A percentile compares a stretch with the other conserved stretches of the same genome.
These are phyloP conservation scores for Melipona beecheii DNA, from an alignment of 2,888 invertebrate species.

Conservation along the genomic window DNA sequence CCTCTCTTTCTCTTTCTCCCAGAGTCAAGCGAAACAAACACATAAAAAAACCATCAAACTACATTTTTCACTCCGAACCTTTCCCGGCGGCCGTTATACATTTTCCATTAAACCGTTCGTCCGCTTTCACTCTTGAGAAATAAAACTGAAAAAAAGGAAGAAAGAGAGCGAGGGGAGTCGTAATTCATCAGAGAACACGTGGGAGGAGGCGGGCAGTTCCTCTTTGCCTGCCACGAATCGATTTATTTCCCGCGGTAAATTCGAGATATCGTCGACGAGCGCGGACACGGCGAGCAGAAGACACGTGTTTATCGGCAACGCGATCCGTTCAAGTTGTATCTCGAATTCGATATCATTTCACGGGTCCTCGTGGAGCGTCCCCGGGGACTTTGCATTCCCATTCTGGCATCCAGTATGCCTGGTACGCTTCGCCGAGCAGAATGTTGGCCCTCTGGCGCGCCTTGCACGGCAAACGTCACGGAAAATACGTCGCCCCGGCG, in stretches of 20 bases:
- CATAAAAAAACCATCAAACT: slow-evolving; percentile 7
- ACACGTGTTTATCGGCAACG: slow-evolving; percentile 37
- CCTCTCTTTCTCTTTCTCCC: not conserved
- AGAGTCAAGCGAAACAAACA: not conserved
- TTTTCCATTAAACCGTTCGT: slow-evolving; percentile 36
- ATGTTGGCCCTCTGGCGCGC: slow-evolving; percentile 38
- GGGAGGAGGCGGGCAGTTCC: not conserved
- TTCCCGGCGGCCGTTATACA: slow-evolving; percentile 19
- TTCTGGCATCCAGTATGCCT: slow-evolving; percentile 36
- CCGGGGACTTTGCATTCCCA: slow-evolving; percentile 42
- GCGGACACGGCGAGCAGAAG: slow-evolving; percentile 14
- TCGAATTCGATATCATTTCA: slow-evolving; percentile 63
- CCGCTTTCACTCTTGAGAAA: slow-evolving; percentile 28
- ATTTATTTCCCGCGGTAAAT: slow-evolving; percentile 33
- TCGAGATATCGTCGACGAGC: slow-evolving; percentile 33
- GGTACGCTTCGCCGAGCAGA: slow-evolving; percentile 48
- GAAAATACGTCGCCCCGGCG: not conserved
- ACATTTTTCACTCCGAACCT: not conserved
- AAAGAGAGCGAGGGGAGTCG: not conserved
- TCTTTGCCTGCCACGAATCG: not conserved
- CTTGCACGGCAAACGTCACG: slow-evolving; percentile 28
- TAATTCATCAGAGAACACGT: slow-evolving; percentile 24
- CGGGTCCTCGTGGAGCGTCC: slow-evolving; percentile 31
- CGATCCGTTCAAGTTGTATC: slow-evolving; percentile 23
- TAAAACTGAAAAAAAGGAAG: not conserved